phyloP scores from a whole-genome alignment of 2,797 vertebrate genomes.

The Gobio occitaniae region DNA sequence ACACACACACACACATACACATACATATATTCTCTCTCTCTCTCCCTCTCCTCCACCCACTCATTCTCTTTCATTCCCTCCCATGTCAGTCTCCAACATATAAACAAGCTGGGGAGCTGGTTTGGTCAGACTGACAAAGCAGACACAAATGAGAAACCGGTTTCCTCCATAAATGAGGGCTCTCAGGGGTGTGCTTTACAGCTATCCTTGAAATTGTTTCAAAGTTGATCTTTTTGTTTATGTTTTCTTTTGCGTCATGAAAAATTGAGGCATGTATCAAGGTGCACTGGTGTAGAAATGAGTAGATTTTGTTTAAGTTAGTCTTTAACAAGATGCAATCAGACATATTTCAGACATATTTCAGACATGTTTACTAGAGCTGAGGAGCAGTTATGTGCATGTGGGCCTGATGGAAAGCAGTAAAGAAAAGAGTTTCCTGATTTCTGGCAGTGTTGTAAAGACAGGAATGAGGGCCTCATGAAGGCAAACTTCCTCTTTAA shows the following conservation, averaged over 20 bases:
- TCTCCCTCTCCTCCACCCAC: not conserved
- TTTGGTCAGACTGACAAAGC: constrained; percentile 44
- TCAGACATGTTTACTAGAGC: constrained; percentile 14
- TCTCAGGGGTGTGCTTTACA: constrained; percentile 9
- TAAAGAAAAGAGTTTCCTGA: constrained; percentile 49
- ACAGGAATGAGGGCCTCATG: constrained; percentile 28
- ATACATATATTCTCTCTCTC: not conserved
- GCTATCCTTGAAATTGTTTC: constrained; percentile 7
- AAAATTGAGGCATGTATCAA: not conserved
- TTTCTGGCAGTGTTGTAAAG: constrained; percentile 43
- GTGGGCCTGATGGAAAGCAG: constrained; percentile 5
- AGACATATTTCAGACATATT: not conserved
- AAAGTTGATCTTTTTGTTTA: constrained; percentile 24
- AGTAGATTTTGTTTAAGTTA: not conserved
- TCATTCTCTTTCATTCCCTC: constrained; percentile 5
- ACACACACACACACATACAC: not conserved
- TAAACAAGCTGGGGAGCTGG: constrained; percentile 42
- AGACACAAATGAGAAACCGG: constrained; percentile 33
- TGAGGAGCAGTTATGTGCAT: not conserved
- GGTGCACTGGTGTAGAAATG: not conserved
- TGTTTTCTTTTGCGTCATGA: not conserved
- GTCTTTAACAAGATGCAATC: constrained; percentile 2
- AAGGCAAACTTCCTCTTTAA: constrained; percentile 38
- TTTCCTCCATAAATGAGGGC: constrained; percentile 43
- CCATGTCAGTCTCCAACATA: constrained; percentile 1